Evolutionary conservation across 2,888 invertebrate genomes (phyloP).

Genomic region (Podotricha telesiphe): DNA sequence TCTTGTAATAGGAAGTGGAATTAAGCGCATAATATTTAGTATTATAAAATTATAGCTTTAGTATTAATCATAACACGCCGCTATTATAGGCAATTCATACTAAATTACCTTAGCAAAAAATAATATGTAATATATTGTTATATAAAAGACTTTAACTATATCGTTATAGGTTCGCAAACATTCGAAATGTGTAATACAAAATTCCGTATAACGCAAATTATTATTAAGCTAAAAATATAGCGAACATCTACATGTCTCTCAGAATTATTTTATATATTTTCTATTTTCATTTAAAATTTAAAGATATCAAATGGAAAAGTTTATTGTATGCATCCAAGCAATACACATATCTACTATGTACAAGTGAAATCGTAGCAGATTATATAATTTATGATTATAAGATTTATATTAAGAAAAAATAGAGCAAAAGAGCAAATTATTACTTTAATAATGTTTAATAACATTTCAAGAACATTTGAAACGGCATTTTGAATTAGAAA

Average conservation of each 20-base stretch:
- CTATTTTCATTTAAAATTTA: no score
- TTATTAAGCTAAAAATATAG: background rate
- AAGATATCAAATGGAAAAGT: background rate
- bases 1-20: background rate
- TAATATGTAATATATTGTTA: no score
- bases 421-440: background rate
- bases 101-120: no score
- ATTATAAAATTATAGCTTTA: no score
- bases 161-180: no score
- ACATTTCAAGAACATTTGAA: background rate
- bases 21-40: background rate
- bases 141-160: no score
- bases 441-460: background rate
- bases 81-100: no score
- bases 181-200: background rate
- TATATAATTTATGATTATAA: conserved; percentile 2
- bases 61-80: no score
- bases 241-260: background rate
- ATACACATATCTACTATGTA: background rate
- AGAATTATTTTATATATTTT: background rate
- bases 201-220: background rate
- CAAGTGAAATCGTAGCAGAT: background rate
- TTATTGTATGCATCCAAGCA: background rate
- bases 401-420: background rate
- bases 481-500: background rate